Evolutionary conservation across 2,888 invertebrate species (phyloP), one percentile per base, ranked within the genome.

Genomic region (Watsonalla binaria): DNA sequence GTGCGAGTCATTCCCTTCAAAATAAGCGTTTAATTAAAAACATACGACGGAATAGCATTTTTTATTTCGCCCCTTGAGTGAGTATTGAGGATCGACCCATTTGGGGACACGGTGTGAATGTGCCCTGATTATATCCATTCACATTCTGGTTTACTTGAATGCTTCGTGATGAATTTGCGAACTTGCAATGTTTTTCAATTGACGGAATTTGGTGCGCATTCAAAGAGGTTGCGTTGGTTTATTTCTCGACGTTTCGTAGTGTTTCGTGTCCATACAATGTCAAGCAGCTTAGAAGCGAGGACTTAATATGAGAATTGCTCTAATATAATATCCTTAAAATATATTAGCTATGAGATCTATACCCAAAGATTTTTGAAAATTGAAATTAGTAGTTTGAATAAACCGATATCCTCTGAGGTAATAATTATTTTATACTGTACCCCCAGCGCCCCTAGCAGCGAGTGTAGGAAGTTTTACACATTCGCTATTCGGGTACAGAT

Each of bases 1-100:
- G 79, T 81, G 74, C 57, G 66, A 65, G 64, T 71, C 66, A 69
- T 68, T 69, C 70, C 70, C 72, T 74, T 68, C 71, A 72, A 76
- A 78, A 74, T 79, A 74, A 77, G 72, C 72, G 72, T 72, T 72
- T 78, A 78, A 79, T 80, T 79, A 76, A 80, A 77, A 78, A 72
- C 71, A 70, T 70, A 71, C 63, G 68, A 63, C 61, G 59, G 57
- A 64, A 66, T 54, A 65, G 42, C 42, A 68, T 70, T 72, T 65
- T 66, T 66, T 66, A 65, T 65, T 68, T 59, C 62, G 51, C 60
- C 65, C 57, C 65, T 66, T 65, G 63, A 61, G 62, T 63, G 61
- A 60, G 62, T 47, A 63, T 66, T 60, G 53, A 46, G 37, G 61
- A 59, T 60, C 60, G 59, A 59, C 54, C 57, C 54, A 58, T 56